These are phyloP conservation scores for Callyntrura sp. DNA, from an alignment of 2,888 invertebrate species.

Conservation along the genomic window DNA sequence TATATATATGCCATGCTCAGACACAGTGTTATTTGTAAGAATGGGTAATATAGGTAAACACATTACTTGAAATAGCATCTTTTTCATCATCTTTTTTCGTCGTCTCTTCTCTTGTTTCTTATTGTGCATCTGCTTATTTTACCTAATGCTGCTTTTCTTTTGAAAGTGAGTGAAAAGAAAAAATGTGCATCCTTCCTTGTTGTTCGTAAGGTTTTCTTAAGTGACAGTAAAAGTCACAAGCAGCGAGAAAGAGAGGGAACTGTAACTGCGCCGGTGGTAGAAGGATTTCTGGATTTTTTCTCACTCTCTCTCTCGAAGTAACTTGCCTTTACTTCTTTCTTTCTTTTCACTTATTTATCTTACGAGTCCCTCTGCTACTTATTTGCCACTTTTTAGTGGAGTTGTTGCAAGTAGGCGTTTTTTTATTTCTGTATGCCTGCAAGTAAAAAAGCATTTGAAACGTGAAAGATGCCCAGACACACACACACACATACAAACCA, in stretches of 20 bases:
- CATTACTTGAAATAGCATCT: conserved; percentile 57
- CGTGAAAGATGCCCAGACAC: not conserved
- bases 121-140: conserved; percentile 31
- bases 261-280: conserved; percentile 54
- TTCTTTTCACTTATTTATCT: conserved; percentile 15
- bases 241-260: conserved; percentile 58
- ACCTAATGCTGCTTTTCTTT: conserved; percentile 17
- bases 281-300: conserved; percentile 69
- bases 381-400: conserved; percentile 10
- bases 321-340: conserved; percentile 40
- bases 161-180: not conserved
- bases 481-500: too few species aligned
- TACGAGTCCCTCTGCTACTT: conserved; percentile 5
- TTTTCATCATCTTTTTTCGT: conserved; percentile 32
- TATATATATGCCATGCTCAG: too few species aligned
- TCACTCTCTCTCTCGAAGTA: conserved; percentile 39
- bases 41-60: conserved; percentile 69
- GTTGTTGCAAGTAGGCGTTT: conserved; percentile 47
- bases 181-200: conserved; percentile 7
- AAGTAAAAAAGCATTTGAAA: not conserved
- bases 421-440: conserved; percentile 14
- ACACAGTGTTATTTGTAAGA: conserved; percentile 33
- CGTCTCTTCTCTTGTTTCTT: conserved; percentile 25
- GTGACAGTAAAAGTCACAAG: conserved; percentile 74
- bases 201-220: conserved; percentile 66